Evolutionary conservation across 1,140 invertebrate species (phyloP), one percentile per base, ranked within the genome.

Genomic region (Trachymyrmex septentrionalis): DNA sequence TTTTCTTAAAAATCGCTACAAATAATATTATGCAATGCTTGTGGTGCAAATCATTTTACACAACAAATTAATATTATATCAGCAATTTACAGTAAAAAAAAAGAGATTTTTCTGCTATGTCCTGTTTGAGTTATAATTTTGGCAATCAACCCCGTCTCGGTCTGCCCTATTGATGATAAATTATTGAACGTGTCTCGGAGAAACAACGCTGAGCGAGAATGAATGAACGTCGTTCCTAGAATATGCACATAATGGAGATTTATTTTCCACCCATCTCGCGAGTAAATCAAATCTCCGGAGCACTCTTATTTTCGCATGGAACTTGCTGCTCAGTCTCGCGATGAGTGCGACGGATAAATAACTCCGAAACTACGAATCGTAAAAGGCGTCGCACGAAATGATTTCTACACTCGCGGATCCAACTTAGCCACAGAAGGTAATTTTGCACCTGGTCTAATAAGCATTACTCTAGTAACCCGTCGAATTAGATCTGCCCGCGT

Each of bases 371-470:
- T 73, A 73, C 24, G 5, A 55, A 73, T 82, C 67, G 55, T 82
- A 82, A 82, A 72, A 72, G 80, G 12, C 53, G 53, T 61, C 80
- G 55, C 55, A 53, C 55, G 7, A 19, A 82, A 44, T 55, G 53
- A 82, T 72, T 72, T 71, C 78, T 48, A 53, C 64, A 9, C 64
- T 44, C 50, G 67, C 19, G 38, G 24, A 9, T 14, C 0, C 77
- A 14, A 7, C 21, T 12, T 55, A 72, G 90, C 89, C 67, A 85
- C 88, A 81, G 84, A 84, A 88, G 88, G 85, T 90, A 90, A 93
- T 44, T 93, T 92, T 88, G 89, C 91, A 90, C 87, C 76, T 80
- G 89, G 87, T 85, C 92, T 91, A 93, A 94, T 94, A 92, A 93
- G 88, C 92, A 91, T 93, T 93, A 93, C 91, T 91, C 91, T 92